Conservation (phyloP, 2,113 vertebrate genomes). For the Hippocampus barbouri region DNA sequence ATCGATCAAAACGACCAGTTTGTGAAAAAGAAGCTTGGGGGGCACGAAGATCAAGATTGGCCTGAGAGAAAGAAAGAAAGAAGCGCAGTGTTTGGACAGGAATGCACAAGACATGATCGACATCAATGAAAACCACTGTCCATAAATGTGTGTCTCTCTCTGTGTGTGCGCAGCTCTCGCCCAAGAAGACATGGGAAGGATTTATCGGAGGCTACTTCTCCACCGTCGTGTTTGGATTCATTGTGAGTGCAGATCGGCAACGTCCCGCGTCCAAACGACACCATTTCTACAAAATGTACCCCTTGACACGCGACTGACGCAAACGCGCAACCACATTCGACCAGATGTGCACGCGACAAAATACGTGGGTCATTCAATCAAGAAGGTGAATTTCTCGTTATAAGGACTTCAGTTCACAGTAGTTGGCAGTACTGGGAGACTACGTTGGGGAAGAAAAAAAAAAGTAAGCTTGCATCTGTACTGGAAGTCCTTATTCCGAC, state of each 20-base stretch:
- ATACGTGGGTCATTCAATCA: too few species aligned
- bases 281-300: background rate
- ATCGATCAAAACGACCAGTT: background rate
- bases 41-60: background rate
- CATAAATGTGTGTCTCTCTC: background rate
- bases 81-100: background rate
- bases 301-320: background rate
- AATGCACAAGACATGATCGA: background rate
- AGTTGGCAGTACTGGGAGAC: too few species aligned
- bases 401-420: too few species aligned
- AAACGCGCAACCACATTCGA: background rate
- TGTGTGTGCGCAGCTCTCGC: conserved; percentile 79
- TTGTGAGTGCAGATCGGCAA: conserved; percentile 77
- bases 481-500: too few species aligned
- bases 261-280: background rate
- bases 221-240: conserved; percentile 92
- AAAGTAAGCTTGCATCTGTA: too few species aligned
- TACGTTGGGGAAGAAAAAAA: too few species aligned
- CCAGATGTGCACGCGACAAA: too few species aligned
- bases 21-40: background rate
- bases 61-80: background rate
- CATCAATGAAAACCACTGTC: background rate
- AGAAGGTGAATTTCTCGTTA: too few species aligned
- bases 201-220: conserved; percentile 96
- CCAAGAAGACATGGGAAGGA: conserved; percentile 99